Evolutionary conservation across 2,888 invertebrate genomes (phyloP).

Genomic region (Perizoma affinitatum): DNA sequence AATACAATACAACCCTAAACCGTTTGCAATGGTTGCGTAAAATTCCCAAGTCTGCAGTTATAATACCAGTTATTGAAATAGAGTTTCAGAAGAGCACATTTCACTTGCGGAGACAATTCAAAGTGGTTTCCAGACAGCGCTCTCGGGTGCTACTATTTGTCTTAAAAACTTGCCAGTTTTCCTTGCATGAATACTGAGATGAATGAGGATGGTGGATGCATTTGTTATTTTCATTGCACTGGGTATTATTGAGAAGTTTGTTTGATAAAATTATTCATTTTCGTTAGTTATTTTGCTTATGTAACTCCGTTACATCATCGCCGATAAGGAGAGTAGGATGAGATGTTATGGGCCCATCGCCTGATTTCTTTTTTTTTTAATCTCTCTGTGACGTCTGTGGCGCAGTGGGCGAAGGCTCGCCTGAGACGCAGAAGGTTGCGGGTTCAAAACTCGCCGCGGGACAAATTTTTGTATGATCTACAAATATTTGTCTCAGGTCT

Average conservation of each 20-base stretch:
- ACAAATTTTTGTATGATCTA: too few species aligned
- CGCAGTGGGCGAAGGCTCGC: too few species aligned
- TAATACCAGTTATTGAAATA: constrained; percentile 44
- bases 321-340: too few species aligned
- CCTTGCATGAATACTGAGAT: constrained; percentile 6
- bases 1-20: background rate
- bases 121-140: constrained; percentile 43
- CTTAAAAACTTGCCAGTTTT: constrained; percentile 14
- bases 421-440: too few species aligned
- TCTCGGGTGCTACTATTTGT: constrained; percentile 39
- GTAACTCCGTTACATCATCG: too few species aligned
- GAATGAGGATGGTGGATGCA: background rate
- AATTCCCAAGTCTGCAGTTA: constrained; percentile 12
- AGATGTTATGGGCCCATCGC: too few species aligned
- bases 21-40: background rate
- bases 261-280: background rate
- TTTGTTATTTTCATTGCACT: background rate
- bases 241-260: background rate
- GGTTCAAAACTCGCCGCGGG: too few species aligned
- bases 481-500: too few species aligned
- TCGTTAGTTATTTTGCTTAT: background rate
- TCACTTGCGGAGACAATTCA: constrained; percentile 47
- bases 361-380: too few species aligned
- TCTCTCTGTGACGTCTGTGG: too few species aligned
- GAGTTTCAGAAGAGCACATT: constrained; percentile 43